Conservation (phyloP, 2,797 vertebrate genomes). For the Valencia hispanica region DNA sequence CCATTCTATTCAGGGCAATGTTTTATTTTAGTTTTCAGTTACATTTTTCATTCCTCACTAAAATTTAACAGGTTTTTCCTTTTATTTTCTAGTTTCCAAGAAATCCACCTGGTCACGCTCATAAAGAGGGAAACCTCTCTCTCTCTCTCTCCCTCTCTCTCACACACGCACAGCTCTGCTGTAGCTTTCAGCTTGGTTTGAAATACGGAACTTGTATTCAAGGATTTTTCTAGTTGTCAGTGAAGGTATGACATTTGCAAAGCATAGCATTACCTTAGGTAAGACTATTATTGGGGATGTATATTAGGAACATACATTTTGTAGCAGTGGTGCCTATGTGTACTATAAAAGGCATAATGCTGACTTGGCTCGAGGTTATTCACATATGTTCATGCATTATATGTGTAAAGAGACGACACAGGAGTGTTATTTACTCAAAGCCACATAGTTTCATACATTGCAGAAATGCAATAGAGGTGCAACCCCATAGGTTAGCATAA, state of each 20-base stretch:
- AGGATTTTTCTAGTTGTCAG: neutral
- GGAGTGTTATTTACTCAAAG: neutral
- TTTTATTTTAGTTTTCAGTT: neutral
- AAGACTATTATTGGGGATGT: neutral
- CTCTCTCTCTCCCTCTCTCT: neutral
- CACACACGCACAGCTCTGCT: neutral
- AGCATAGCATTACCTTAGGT: neutral
- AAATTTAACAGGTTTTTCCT: neutral
- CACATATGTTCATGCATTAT: neutral
- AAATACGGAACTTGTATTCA: neutral
- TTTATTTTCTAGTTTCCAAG: neutral
- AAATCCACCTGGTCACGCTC: neutral
- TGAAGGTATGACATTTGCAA: neutral
- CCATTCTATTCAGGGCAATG: neutral
- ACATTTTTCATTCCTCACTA: neutral
- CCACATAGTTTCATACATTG: neutral
- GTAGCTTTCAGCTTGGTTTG: neutral
- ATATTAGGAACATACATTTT: neutral
- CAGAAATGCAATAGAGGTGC: neutral
- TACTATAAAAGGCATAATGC: neutral
- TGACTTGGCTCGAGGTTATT: neutral
- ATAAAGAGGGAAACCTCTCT: neutral
- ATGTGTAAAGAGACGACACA: neutral
- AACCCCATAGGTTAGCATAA: neutral
- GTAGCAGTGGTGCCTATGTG: neutral